These are phyloP conservation scores for Hirudo medicinalis DNA, from an alignment of 1,140 invertebrate genomes.

Conservation along the genomic window DNA sequence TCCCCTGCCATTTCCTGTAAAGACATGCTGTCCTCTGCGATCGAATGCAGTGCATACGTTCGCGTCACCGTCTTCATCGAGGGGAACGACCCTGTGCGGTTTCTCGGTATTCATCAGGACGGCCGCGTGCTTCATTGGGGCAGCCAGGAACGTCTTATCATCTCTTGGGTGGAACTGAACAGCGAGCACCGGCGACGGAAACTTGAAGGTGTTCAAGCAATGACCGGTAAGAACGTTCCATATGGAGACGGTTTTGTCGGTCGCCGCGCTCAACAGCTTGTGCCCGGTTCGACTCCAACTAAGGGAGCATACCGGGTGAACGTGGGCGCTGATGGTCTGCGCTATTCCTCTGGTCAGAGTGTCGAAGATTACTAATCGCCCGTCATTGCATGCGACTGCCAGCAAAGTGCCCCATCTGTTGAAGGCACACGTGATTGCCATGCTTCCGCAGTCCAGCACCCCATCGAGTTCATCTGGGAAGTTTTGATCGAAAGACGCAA, in stretches of 20 bases:
- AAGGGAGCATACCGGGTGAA: conserved; percentile 94
- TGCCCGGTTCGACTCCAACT: conserved; percentile 93
- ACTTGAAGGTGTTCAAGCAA: conserved; percentile 79
- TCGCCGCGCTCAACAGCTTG: conserved; percentile 73
- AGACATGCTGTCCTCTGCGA: conserved; percentile 78
- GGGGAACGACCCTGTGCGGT: conserved; percentile 68
- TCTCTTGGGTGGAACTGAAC: conserved; percentile 86
- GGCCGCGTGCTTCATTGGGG: conserved; percentile 88
- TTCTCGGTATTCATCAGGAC: conserved; percentile 71
- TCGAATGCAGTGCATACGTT: conserved; percentile 95
- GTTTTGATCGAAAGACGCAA: too few relatives aligned
- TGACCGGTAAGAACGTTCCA: conserved; percentile 89
- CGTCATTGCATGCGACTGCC: conserved; percentile 96
- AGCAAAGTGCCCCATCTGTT: conserved; percentile 86
- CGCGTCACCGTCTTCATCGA: conserved; percentile 65
- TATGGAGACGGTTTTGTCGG: conserved; percentile 91
- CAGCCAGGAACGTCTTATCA: conserved; percentile 73
- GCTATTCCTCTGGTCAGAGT: conserved; percentile 90
- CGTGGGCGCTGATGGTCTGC: conserved; percentile 90
- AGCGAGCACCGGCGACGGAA: conserved; percentile 87
- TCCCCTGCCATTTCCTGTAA: conserved; percentile 88
- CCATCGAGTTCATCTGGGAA: conserved; percentile 48
- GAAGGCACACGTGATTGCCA: conserved; percentile 90
- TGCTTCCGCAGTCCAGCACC: conserved; percentile 57
- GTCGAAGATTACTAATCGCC: conserved; percentile 93